Evolutionary conservation across 1,140 invertebrate genomes (phyloP), one percentile per base, ranked within the genome.

Genomic region (Solenopsis fugax): DNA sequence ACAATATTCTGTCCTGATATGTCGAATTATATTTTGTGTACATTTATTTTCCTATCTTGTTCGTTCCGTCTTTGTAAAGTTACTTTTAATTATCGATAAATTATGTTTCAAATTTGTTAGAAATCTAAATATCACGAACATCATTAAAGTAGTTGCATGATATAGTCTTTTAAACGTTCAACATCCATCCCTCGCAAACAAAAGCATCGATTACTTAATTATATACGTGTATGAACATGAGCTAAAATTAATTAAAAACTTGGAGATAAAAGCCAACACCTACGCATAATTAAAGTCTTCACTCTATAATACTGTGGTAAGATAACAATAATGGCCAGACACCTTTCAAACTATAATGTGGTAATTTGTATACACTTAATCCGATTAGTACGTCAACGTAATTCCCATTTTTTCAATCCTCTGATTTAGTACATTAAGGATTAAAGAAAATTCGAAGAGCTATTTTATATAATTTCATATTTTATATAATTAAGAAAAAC

Each of bases 201-300:
- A 48, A 62, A 62, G 62, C 13, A 80, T 80, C 50, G 16, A 80
- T 80, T 69, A 80, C 9, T 34, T 16, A 4, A 52, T 52, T 18
- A 16, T 16, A 34, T 50, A 37, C 41, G 16, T 56, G 29, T 56
- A 73, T 73, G 54, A 34, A 73, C 72, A 62, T 13, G 56, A 69
- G 64, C 34, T 81, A 41, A 81, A 71, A 81, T 71, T 81, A 81
- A 81, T 81, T 81, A 81, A 56, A 71, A 81, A 67, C 37, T 71
- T 54, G 29, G 29, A 2, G 29, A 41, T 62, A 60, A 76, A 76
- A 62, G 56, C 45, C 13, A 12, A 13, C 54, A 37, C 0, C 50
- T 45, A 48, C 5, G 60, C 12, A 50, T n/a, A 62, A 67, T 52
- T 81, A 54, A 69, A 67, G 10, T 48, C n/a, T 13, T 7, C 2